Evolutionary conservation across 2,113 vertebrate species (phyloP), one percentile per base, ranked within the genome.

Genomic region (Odocoileus virginianus): DNA sequence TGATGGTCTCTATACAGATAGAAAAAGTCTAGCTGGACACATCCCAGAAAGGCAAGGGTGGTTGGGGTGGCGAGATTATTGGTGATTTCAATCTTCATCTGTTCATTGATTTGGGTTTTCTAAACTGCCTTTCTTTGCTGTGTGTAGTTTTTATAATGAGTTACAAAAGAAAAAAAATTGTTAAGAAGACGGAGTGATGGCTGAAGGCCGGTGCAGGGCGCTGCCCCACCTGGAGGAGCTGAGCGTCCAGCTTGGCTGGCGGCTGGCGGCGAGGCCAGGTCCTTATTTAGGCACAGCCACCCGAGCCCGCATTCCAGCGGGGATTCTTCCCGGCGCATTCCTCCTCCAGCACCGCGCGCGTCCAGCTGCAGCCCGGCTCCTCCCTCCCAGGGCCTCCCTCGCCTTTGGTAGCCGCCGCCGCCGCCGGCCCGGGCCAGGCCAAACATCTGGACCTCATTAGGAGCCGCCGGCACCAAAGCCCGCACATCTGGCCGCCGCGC

Each of bases 391-490:
- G 95, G 96, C 95, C 96, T 81, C 97, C 97, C 76, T 91, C 50
- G 60, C 45, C 83, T 92, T 74, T 96, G 94, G 96, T 97, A 78
- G 95, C 94, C 4, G 81, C 90, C 7, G 76, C 86, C 27, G 85
- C 19, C 15, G 25, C 45, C 6, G 58, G 95, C 82, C 95, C 58
- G 0, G 92, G 93, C 96, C 96, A 27, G 83, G 86, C 81, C 11
- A 67, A 93, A 95, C 98, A 98, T 98, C 84, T 98, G 97, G 95
- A 95, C 94, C 95, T 96, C 27, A 9, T 96, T 97, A 98, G 91
- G 89, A 94, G 95, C 93, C 19, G 86, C 95, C 85, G 40, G 95
- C 95, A 87, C 96, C 95, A 96, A 88, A 96, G 96, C 55, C 87
- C 21, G 87, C 97, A 89, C 96, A 98, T 98, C 98, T 98, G 97